Conservation (phyloP, 2,113 vertebrate species). For the Apaloderma vittatum region DNA sequence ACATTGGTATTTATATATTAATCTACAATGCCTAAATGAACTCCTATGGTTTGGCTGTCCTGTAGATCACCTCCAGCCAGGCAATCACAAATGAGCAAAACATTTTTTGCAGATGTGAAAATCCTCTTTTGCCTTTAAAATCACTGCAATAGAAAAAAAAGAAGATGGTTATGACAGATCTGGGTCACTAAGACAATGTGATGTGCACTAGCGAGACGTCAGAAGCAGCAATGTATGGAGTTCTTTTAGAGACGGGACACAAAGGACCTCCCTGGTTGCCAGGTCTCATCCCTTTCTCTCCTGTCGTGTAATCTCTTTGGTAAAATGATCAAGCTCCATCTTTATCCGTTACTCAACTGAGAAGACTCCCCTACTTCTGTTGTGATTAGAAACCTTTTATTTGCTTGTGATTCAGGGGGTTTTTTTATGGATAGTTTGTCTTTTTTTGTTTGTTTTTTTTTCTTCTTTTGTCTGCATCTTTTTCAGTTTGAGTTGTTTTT, state of each 20-base stretch:
- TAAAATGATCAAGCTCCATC: not conserved
- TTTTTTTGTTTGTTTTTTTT: not conserved
- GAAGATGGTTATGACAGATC: conserved; percentile 36
- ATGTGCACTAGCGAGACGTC: not conserved
- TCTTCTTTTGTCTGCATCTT: not conserved
- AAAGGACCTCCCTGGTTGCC: not conserved
- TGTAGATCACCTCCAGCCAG: not conserved
- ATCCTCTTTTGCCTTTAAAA: not conserved
- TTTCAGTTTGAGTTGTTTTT: not conserved
- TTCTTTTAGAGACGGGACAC: not conserved
- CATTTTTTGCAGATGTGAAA: conserved; percentile 12
- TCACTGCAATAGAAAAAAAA: not conserved
- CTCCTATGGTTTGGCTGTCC: not conserved
- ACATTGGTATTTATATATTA: not conserved
- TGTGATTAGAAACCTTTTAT: not conserved
- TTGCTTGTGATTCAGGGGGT: not conserved
- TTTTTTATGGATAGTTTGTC: not conserved
- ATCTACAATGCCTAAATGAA: not conserved
- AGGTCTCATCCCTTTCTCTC: not conserved
- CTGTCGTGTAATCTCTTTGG: not conserved
- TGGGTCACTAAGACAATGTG: conserved; percentile 47
- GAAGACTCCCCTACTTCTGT: not conserved
- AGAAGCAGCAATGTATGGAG: not conserved
- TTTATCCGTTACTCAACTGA: not conserved
- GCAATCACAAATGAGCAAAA: not conserved